These are phyloP conservation scores for Chaetodon auriga DNA, from an alignment of 2,113 vertebrate species.

Conservation along the genomic window DNA sequence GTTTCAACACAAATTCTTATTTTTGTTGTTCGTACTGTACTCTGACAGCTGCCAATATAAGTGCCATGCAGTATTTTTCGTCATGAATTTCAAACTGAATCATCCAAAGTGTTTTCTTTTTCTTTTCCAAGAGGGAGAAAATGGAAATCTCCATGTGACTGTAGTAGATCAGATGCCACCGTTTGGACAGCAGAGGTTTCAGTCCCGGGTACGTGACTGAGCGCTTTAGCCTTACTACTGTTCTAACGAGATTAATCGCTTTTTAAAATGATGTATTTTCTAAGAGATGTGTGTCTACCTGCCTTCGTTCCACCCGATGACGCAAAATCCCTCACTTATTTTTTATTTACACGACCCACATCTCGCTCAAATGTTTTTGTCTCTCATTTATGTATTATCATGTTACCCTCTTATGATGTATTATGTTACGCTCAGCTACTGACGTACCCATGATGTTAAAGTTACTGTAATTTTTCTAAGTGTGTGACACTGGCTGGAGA, in stretches of 20 bases:
- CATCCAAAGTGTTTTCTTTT: conserved; percentile 60
- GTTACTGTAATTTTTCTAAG: conserved; percentile 21
- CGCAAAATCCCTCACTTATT: conserved; percentile 14
- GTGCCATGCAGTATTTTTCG: conserved; percentile 79
- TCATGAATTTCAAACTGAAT: conserved; percentile 53
- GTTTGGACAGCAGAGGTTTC: conserved; percentile 12
- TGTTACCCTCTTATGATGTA: conserved; percentile 66
- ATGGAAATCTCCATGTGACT: neutral
- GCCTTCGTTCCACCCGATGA: conserved; percentile 69
- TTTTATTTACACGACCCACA: neutral
- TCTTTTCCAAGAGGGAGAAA: neutral
- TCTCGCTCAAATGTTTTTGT: conserved; percentile 18
- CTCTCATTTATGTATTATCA: conserved; percentile 36
- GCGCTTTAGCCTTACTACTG: conserved; percentile 66
- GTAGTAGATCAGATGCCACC: neutral
- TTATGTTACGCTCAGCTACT: conserved; percentile 65
- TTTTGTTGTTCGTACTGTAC: conserved; percentile 40
- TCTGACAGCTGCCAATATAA: conserved; percentile 71
- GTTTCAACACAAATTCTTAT: neutral
- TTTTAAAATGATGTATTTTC: conserved; percentile 50
- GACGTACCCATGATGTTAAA: conserved; percentile 46
- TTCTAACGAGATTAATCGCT: conserved; percentile 26
- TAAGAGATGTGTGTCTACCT: conserved; percentile 44
- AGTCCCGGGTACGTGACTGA: conserved; percentile 33
- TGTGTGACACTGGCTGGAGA: conserved; percentile 57